Evolutionary conservation across 2,888 invertebrate species (phyloP).

Genomic region (Amiota mariae): DNA sequence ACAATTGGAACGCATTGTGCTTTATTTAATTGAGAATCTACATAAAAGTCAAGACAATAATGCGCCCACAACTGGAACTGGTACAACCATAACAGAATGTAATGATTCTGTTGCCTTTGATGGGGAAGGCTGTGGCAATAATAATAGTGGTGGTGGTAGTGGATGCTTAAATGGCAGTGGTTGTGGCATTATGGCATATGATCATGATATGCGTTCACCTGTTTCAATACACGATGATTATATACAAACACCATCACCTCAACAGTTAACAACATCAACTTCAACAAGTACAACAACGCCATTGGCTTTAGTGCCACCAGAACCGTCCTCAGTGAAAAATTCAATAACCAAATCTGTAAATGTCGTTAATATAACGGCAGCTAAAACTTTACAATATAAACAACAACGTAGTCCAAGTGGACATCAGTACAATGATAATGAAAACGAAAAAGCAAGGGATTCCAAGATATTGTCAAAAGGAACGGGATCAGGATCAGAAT

Average conservation of each 20-base stretch:
- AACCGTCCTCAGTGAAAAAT: conserved; percentile 69
- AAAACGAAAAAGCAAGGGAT: neutral
- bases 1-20: conserved; percentile 82
- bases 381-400: conserved; percentile 64
- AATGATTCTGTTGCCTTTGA: conserved; percentile 46
- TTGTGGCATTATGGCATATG: neutral
- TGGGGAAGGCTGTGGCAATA: conserved; percentile 39
- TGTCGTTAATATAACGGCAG: conserved; percentile 70
- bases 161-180: neutral
- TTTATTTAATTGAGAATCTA: conserved; percentile 79
- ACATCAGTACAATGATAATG: conserved; percentile 44
- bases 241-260: conserved; percentile 46
- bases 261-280: conserved; percentile 32
- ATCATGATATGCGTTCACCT: conserved; percentile 1
- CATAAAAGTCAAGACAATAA: conserved; percentile 60
- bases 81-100: conserved; percentile 37
- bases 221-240: conserved; percentile 31
- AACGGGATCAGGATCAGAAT: neutral
- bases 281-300: conserved; percentile 61
- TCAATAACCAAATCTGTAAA: conserved; percentile 73
- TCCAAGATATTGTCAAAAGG: neutral
- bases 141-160: conserved; percentile 45
- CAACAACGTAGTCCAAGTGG: conserved; percentile 40
- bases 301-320: conserved; percentile 72
- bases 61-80: neutral